Conservation (phyloP, 1,140 invertebrate genomes). For the Magallana ariakensis region DNA sequence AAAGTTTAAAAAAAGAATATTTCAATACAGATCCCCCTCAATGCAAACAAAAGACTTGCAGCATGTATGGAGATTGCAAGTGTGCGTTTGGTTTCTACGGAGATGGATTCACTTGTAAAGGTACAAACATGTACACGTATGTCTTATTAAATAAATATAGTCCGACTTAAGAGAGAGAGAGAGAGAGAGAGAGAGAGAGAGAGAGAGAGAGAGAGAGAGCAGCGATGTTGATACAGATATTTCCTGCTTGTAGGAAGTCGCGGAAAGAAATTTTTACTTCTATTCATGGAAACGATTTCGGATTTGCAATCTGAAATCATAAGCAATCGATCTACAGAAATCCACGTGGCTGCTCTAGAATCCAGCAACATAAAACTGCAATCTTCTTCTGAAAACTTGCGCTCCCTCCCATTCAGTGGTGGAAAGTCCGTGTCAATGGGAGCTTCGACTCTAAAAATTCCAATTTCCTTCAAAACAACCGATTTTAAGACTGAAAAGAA, state of each 20-base stretch:
- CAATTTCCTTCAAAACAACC: neutral
- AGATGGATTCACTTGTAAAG: slow-evolving; percentile 2
- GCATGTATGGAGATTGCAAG: neutral
- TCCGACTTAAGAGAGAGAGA: neutral
- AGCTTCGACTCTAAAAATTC: neutral
- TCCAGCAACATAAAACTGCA: neutral
- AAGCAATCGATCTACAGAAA: slow-evolving; percentile 7
- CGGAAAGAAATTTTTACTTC: neutral
- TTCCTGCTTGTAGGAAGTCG: neutral
- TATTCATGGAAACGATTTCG: neutral
- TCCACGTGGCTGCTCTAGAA: neutral
- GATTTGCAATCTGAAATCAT: neutral
- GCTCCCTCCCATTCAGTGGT: neutral
- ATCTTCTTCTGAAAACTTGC: neutral
- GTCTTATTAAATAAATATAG: neutral
- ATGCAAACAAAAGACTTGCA: neutral
- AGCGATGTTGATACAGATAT: neutral
- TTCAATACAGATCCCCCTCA: neutral
- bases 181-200: slow-evolving; percentile 23
- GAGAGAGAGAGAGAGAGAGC: slow-evolving; percentile 10
- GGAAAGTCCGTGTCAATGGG: neutral
- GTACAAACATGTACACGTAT: neutral
- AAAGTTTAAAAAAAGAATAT: neutral
- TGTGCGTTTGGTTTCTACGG: slow-evolving; percentile 1
- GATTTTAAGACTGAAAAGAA: slow-evolving; percentile 9